Conservation (phyloP, 37 sponge, comb jelly and placozoan species). For the Haliclona indistincta region DNA sequence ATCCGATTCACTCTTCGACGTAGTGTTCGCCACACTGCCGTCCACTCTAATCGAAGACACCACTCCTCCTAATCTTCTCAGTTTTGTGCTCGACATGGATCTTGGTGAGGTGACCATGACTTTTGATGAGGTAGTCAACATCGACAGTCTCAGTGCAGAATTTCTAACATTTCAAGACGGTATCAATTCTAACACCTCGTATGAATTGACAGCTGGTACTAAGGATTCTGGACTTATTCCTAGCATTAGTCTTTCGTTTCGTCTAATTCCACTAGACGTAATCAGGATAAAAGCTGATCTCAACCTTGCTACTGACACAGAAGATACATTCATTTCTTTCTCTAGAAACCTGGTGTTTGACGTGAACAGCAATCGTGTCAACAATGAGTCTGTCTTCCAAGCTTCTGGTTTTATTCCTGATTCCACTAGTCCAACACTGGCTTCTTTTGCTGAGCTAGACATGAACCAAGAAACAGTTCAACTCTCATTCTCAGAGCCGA, state of each 20-base stretch:
- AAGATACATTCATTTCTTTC: constrained; percentile 65
- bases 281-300: constrained; percentile 58
- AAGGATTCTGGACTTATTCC: constrained; percentile 12
- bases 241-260: constrained; percentile 38
- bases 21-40: constrained; percentile 9
- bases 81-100: constrained; percentile 64
- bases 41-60: constrained; percentile 51
- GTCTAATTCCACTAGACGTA: constrained; percentile 45
- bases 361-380: constrained; percentile 37
- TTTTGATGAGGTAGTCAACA: constrained; percentile 85
- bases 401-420: constrained; percentile 71
- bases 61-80: constrained; percentile 55
- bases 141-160: constrained; percentile 45
- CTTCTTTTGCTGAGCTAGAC: constrained; percentile 59
- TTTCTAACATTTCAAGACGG: constrained; percentile 53
- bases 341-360: constrained; percentile 53
- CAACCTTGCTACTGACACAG: constrained; percentile 53
- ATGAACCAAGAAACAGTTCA: constrained; percentile 63
- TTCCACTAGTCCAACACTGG: constrained; percentile 44
- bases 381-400: constrained; percentile 14
- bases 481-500: constrained; percentile 79
- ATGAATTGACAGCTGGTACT: constrained; percentile 48
- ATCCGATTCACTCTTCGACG: constrained; percentile 13
- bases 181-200: constrained; percentile 44
- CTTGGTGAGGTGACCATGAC: constrained; percentile 46